Evolutionary conservation across 2,113 vertebrate genomes (phyloP).

Genomic region (Xiphophorus couchianus): DNA sequence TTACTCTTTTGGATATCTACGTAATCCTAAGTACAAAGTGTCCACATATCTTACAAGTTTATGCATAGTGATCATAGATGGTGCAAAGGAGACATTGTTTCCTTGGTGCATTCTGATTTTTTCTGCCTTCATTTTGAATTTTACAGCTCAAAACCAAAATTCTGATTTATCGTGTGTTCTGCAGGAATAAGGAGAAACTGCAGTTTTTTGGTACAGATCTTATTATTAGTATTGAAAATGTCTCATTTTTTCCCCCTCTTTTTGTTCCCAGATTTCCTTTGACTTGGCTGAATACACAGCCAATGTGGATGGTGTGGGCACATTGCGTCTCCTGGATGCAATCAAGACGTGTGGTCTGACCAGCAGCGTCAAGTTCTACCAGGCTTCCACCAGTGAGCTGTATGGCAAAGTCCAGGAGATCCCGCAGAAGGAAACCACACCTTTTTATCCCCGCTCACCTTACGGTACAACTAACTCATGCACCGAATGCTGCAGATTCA

Average conservation of each 20-base stretch:
- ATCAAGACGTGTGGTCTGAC: conserved; percentile 96
- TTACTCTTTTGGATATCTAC: no score
- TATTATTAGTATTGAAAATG: not conserved
- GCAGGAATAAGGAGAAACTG: not conserved
- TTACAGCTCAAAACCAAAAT: not conserved
- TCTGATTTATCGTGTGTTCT: not conserved
- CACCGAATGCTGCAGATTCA: not conserved
- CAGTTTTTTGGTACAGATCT: not conserved
- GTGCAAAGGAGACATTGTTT: no score
- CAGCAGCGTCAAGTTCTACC: conserved; percentile 92
- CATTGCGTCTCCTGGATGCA: conserved; percentile 92
- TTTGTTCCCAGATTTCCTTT: conserved; percentile 89
- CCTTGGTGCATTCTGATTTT: not conserved
- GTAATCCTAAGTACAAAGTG: no score
- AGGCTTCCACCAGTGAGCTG: conserved; percentile 98
- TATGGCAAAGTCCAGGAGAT: conserved; percentile 99
- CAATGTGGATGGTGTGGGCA: conserved; percentile 95
- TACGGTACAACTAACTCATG: conserved; percentile 83
- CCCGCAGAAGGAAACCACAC: conserved; percentile 95
- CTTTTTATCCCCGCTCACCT: conserved; percentile 98
- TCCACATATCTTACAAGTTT: not conserved
- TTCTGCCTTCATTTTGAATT: not conserved
- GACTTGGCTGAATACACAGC: conserved; percentile 98
- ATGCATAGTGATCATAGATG: no score
- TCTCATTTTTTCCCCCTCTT: not conserved